phyloP scores from a whole-genome alignment of 2,113 vertebrate genomes.

The Lepidothrix coronata region DNA sequence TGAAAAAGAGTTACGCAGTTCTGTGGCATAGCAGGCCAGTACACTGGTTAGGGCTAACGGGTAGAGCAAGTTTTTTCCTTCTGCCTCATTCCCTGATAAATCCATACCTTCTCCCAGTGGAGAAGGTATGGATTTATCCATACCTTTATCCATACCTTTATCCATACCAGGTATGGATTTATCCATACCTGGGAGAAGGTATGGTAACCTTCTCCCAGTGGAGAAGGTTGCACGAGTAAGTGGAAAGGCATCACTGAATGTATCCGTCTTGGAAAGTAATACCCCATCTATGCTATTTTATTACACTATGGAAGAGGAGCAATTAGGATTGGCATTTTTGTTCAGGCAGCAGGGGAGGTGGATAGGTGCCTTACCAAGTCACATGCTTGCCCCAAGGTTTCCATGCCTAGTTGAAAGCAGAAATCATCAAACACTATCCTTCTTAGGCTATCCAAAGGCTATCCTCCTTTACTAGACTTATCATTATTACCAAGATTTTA shows the following conservation, averaged over 20 bases:
- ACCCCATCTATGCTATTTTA: neutral
- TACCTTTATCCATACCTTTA: no score
- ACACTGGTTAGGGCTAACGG: neutral
- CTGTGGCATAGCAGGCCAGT: rapidly evolving
- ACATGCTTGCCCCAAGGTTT: neutral
- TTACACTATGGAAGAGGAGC: neutral
- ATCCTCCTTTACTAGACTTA: neutral
- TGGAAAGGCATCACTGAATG: neutral
- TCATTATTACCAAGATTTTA: neutral
- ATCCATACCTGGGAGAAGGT: no score
- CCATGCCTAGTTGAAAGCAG: neutral
- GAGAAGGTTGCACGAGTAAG: neutral
- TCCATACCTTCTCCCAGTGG: neutral
- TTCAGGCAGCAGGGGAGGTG: neutral
- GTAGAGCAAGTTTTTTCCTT: neutral
- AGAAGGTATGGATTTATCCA: no score
- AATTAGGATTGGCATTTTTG: neutral
- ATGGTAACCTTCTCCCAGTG: neutral
- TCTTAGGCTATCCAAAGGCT: neutral
- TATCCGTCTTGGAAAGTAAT: neutral
- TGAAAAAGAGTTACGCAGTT: neutral
- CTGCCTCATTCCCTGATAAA: neutral
- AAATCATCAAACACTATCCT: neutral
- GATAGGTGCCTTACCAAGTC: neutral
- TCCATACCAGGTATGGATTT: no score